A percentile compares a stretch with the other conserved stretches of the same genome.
Conservation (phyloP, 2,888 invertebrate genomes). For the Aspidapion aeneum region DNA sequence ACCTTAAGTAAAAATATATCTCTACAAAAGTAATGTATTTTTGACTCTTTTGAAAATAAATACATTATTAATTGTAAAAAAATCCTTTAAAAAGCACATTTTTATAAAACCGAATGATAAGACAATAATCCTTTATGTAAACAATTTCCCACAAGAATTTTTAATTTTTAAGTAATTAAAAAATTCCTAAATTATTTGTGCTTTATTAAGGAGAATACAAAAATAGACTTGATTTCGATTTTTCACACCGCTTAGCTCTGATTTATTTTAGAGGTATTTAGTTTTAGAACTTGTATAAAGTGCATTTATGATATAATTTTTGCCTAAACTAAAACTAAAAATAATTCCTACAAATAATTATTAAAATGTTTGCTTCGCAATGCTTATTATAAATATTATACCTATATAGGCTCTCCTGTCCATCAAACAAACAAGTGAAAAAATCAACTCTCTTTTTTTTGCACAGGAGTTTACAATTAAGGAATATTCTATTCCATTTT, state of each 20-base stretch:
- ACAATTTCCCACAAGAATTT: not conserved
- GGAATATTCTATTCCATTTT: no score
- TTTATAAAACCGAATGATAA: not conserved
- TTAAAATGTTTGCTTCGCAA: not conserved
- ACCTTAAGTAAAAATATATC: no score
- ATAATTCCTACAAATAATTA: not conserved
- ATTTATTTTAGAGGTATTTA: not conserved
- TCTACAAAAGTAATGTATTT: not conserved
- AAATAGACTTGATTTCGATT: not conserved
- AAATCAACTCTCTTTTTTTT: no score
- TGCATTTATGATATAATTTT: not conserved
- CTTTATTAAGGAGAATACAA: no score
- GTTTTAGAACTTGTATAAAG: constrained; percentile 3
- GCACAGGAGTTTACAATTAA: no score
- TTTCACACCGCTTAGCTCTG: constrained; percentile 8
- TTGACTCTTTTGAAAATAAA: no score
- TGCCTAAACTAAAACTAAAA: not conserved
- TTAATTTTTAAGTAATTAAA: not conserved
- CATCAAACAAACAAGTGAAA: no score
- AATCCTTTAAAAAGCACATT: not conserved
- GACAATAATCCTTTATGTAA: not conserved
- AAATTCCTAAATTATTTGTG: not conserved
- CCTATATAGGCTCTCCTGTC: no score
- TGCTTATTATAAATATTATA: not conserved
- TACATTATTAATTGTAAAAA: no score